Evolutionary conservation across 2,113 vertebrate genomes (phyloP).

Genomic region (Phalacrocorax carbo): DNA sequence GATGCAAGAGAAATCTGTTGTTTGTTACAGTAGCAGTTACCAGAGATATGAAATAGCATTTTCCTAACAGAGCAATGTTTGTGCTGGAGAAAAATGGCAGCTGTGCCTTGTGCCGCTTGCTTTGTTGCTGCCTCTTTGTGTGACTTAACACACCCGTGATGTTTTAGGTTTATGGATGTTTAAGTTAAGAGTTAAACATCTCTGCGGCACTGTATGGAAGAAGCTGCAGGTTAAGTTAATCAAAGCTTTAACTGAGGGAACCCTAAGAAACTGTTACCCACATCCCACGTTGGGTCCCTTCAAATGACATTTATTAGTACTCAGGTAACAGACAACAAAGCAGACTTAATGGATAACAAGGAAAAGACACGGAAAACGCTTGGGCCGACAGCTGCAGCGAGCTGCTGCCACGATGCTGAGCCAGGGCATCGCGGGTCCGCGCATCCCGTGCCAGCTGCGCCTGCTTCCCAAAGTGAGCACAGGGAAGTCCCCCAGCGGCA

Average conservation of each 20-base stretch:
- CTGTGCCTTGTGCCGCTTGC: not conserved
- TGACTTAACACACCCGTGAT: not conserved
- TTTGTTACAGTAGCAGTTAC: not conserved
- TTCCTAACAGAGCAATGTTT: not conserved
- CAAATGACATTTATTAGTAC: not conserved
- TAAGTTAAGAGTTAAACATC: not conserved
- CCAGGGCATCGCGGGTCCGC: fast-evolving
- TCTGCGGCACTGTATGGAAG: not conserved
- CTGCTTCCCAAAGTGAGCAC: not conserved
- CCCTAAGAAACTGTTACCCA: not conserved
- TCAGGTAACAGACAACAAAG: not conserved
- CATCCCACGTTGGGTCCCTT: not conserved
- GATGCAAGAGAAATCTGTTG: not conserved
- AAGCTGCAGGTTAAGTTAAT: not conserved
- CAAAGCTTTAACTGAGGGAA: not conserved
- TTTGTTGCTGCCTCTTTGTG: not conserved
- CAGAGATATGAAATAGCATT: not conserved
- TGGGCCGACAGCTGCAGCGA: not conserved
- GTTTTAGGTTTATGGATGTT: not conserved
- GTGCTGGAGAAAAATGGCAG: not conserved
- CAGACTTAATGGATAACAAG: fast-evolving
- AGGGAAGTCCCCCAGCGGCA: not conserved
- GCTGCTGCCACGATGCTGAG: fast-evolving
- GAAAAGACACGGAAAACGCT: not conserved
- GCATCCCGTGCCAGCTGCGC: too few species aligned